A percentile compares a stretch with the other conserved stretches of the same genome.
These are phyloP conservation scores for Acleris sparsana DNA, from an alignment of 2,888 invertebrate species.

Conservation along the genomic window DNA sequence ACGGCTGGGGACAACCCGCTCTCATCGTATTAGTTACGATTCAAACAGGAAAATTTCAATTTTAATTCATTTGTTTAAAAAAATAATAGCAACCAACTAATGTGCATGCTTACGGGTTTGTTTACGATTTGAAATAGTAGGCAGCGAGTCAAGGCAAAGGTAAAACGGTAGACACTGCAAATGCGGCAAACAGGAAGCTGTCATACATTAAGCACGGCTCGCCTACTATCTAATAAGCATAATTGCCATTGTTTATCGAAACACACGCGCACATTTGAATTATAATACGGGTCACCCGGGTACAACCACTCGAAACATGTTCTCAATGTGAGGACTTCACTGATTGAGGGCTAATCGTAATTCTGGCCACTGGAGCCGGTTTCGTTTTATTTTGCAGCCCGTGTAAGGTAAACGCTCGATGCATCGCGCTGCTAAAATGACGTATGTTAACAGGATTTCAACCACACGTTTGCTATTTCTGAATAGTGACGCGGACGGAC, in stretches of 20 bases:
- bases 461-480: constrained; percentile 15
- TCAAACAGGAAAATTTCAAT: constrained; percentile 40
- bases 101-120: neutral
- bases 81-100: neutral
- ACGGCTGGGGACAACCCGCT: neutral
- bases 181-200: constrained; percentile 68
- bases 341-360: constrained; percentile 60
- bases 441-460: constrained; percentile 17
- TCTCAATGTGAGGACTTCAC: constrained; percentile 20
- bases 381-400: constrained; percentile 55
- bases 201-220: constrained; percentile 56
- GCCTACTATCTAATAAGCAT: constrained; percentile 49
- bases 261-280: constrained; percentile 39
- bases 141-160: constrained; percentile 52
- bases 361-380: constrained; percentile 75
- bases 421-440: constrained; percentile 39
- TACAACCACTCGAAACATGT: constrained; percentile 10
- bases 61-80: constrained; percentile 12
- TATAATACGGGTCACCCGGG: constrained; percentile 37
- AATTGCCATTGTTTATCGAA: constrained; percentile 55
- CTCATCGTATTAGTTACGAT: neutral
- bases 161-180: constrained; percentile 47
- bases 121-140: neutral
- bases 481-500: constrained; percentile 17
- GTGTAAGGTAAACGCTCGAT: constrained; percentile 55